These are phyloP conservation scores for Eulemur rubriventer DNA, from an alignment of 2,797 vertebrate species.

Conservation along the genomic window DNA sequence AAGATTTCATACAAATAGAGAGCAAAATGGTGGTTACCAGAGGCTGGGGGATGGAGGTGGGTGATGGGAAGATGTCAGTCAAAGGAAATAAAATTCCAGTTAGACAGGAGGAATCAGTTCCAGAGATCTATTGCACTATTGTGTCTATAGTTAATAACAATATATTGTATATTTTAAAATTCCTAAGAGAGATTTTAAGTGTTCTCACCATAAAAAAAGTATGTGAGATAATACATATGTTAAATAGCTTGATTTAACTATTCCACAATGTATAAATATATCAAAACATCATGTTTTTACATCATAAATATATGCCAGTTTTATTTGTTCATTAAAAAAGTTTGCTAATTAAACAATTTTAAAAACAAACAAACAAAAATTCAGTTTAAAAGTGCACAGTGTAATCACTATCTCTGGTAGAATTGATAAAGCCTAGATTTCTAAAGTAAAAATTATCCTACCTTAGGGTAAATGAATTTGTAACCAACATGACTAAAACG, in stretches of 20 bases:
- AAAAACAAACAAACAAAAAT: background rate
- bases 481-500: background rate
- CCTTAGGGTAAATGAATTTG: background rate
- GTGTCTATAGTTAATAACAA: background rate
- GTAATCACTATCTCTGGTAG: background rate
- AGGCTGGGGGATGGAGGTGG: no score
- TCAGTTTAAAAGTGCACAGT: background rate
- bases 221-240: background rate
- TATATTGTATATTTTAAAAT: background rate
- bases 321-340: background rate
- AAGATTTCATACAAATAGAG: background rate
- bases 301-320: background rate
- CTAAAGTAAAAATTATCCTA: background rate
- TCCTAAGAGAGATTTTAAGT: background rate
- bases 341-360: background rate
- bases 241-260: background rate
- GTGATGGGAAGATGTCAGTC: background rate
- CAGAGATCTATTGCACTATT: background rate
- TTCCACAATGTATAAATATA: background rate
- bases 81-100: background rate
- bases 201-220: background rate
- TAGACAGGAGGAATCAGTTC: background rate
- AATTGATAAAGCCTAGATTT: background rate
- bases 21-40: background rate
- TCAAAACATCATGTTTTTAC: background rate